A percentile compares a stretch with the other conserved stretches of the same genome.
Evolutionary conservation across 1,140 invertebrate species (phyloP).

Genomic region (Ips typographus): DNA sequence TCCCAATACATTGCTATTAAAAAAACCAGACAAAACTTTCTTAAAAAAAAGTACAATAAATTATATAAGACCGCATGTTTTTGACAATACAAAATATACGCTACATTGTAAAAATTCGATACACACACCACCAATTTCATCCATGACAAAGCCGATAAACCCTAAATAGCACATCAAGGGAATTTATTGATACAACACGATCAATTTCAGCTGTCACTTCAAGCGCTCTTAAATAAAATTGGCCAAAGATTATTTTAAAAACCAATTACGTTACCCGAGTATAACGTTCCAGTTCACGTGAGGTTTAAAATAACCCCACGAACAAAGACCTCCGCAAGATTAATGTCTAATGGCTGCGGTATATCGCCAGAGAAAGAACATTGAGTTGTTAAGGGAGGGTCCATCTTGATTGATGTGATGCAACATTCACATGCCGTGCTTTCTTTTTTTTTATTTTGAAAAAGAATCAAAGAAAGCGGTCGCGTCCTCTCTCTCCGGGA

Average conservation of each 20-base stretch:
- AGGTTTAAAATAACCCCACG: slow-evolving; percentile 22
- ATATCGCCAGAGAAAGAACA: slow-evolving; percentile 30
- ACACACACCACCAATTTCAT: slow-evolving; percentile 10
- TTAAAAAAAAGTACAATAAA: neutral
- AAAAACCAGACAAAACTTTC: neutral
- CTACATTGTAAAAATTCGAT: too few species aligned
- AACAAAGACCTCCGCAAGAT: slow-evolving; percentile 31
- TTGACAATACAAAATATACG: too few species aligned
- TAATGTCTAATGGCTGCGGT: slow-evolving; percentile 34
- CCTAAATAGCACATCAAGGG: slow-evolving; percentile 8
- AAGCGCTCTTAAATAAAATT: slow-evolving; percentile 31
- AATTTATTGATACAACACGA: slow-evolving; percentile 30
- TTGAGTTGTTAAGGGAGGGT: slow-evolving; percentile 38
- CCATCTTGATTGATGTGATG: slow-evolving; percentile 26
- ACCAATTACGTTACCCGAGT: slow-evolving; percentile 25
- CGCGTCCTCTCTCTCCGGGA: slow-evolving; percentile 18
- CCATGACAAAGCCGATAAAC: slow-evolving; percentile 20
- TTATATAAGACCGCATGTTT: too few species aligned
- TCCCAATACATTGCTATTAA: neutral
- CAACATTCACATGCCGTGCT: slow-evolving; percentile 28
- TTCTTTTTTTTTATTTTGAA: neutral
- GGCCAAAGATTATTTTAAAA: slow-evolving; percentile 33
- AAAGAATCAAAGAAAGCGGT: slow-evolving; percentile 24
- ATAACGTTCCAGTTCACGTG: slow-evolving; percentile 34
- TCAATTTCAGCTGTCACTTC: slow-evolving; percentile 20